These are phyloP conservation scores for Harpalus rufipes DNA, from an alignment of 2,888 invertebrate genomes.

Conservation along the genomic window DNA sequence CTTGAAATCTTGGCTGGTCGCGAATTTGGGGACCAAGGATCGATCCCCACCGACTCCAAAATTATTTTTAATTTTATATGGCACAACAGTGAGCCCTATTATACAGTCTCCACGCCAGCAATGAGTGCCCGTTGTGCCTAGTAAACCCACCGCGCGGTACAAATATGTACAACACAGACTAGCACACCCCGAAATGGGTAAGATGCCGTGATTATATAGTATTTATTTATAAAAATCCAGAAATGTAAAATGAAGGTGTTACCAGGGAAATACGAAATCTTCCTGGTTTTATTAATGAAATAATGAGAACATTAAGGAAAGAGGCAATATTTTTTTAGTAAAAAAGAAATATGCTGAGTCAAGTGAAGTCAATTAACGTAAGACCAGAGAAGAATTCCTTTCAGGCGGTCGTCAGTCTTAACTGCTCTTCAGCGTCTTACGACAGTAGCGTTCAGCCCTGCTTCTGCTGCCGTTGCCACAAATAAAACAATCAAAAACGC, in stretches of 20 bases:
- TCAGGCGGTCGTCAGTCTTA: conserved; percentile 20
- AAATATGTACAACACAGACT: too few relatives aligned
- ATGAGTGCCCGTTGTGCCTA: too few relatives aligned
- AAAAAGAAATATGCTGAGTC: conserved; percentile 48
- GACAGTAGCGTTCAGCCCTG: neutral
- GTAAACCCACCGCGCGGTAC: too few relatives aligned
- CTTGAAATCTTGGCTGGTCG: too few relatives aligned
- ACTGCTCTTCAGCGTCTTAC: conserved; percentile 22
- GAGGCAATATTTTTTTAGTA: conserved; percentile 44
- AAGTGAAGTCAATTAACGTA: conserved; percentile 53
- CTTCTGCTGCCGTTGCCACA: neutral
- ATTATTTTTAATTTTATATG: too few relatives aligned
- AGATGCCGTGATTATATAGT: too few relatives aligned
- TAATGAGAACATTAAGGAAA: conserved; percentile 44
- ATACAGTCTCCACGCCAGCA: too few relatives aligned
- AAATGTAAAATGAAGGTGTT: neutral
- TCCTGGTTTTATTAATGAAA: conserved; percentile 31
- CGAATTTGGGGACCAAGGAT: too few relatives aligned
- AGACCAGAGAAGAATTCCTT: conserved; percentile 32
- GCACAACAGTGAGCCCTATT: too few relatives aligned
- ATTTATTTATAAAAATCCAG: too few relatives aligned
- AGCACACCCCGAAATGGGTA: too few relatives aligned
- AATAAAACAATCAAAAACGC: conserved; percentile 38
- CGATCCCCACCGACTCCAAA: too few relatives aligned
- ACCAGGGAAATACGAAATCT: neutral